Evolutionary conservation across 2,797 vertebrate genomes (phyloP).

Genomic region (Pipistrellus pygmaeus): DNA sequence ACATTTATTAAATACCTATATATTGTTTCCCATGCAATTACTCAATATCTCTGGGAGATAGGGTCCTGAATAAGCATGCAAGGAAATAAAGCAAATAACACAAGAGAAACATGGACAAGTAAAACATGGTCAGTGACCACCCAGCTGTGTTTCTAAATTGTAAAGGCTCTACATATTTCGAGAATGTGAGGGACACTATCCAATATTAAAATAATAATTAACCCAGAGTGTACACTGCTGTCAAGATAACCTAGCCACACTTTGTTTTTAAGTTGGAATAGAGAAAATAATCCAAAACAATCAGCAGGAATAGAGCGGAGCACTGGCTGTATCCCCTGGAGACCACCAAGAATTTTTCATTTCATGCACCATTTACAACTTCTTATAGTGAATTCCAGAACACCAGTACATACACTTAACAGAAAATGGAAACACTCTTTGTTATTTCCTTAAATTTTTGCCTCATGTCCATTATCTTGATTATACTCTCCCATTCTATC

Average conservation of each 20-base stretch:
- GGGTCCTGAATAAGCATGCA: background rate
- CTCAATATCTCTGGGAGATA: background rate
- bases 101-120: background rate
- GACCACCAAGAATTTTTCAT: slow-evolving; percentile 89
- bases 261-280: slow-evolving; percentile 57
- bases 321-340: slow-evolving; percentile 83
- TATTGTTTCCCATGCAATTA: background rate
- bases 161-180: background rate
- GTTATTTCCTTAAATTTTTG: slow-evolving; percentile 71
- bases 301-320: slow-evolving; percentile 50
- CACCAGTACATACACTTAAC: slow-evolving; percentile 85
- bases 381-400: slow-evolving; percentile 87
- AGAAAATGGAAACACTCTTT: slow-evolving; percentile 81
- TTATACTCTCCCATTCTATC: slow-evolving; percentile 51
- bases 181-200: background rate
- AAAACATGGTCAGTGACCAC: background rate
- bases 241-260: slow-evolving; percentile 43
- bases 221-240: slow-evolving; percentile 18
- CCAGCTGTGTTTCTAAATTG: background rate
- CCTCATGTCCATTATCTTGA: slow-evolving; percentile 65
- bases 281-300: slow-evolving; percentile 67
- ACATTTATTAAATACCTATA: background rate
- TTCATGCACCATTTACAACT: slow-evolving; percentile 91
- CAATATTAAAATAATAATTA: slow-evolving; percentile 64
- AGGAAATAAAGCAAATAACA: background rate